phyloP scores from a whole-genome alignment of 1,140 invertebrate genomes.

The Eriosoma lanigerum region DNA sequence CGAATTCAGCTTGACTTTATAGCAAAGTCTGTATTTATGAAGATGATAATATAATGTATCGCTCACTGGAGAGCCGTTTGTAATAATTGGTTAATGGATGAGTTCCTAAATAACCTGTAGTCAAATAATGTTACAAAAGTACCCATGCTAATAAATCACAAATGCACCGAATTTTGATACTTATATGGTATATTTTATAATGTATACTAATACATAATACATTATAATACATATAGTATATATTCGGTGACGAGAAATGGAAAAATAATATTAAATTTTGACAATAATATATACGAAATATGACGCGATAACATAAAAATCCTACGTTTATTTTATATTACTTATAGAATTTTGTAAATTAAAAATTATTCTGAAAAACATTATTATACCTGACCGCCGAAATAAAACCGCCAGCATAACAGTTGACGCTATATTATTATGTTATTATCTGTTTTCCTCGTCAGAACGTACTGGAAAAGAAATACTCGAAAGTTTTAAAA shows the following conservation, averaged over 20 bases:
- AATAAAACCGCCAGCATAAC: neutral
- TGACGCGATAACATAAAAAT: too few relatives aligned
- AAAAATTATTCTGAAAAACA: too few relatives aligned
- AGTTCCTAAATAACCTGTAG: slow-evolving; percentile 33
- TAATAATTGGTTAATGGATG: slow-evolving; percentile 48
- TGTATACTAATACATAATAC: too few relatives aligned
- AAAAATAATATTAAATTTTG: too few relatives aligned
- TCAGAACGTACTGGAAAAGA: neutral
- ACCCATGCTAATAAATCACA: slow-evolving; percentile 19
- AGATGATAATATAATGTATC: slow-evolving; percentile 49
- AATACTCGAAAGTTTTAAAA: neutral
- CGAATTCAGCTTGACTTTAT: neutral
- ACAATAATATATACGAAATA: too few relatives aligned
- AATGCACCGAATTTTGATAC: neutral
- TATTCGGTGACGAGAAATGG: too few relatives aligned
- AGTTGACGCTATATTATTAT: neutral
- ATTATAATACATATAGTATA: too few relatives aligned
- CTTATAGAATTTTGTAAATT: too few relatives aligned
- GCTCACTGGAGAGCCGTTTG: slow-evolving; percentile 30
- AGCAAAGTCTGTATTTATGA: slow-evolving; percentile 13
- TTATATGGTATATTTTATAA: too few relatives aligned
- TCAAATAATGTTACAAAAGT: slow-evolving; percentile 30
- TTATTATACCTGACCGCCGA: neutral
- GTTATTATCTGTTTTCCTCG: neutral
- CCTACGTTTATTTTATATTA: too few relatives aligned